phyloP scores from a whole-genome alignment of 2,888 invertebrate genomes.

The Parelbella ahira region DNA sequence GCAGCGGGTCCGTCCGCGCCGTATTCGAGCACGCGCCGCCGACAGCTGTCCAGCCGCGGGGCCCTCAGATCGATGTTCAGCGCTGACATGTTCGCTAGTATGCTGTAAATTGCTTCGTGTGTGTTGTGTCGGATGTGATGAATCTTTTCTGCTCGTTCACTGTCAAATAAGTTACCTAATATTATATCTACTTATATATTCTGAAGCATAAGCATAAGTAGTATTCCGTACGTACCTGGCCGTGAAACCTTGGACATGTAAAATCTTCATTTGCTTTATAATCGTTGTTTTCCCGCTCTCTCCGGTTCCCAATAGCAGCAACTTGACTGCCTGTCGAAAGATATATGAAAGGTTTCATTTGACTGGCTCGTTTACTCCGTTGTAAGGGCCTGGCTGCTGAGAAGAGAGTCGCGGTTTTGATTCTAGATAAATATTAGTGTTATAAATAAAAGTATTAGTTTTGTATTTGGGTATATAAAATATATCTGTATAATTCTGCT shows the following conservation, averaged over 20 bases:
- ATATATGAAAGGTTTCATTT: no score
- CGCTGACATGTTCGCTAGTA: conserved; percentile 80
- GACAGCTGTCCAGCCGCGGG: conserved; percentile 55
- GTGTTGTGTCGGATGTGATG: conserved; percentile 85
- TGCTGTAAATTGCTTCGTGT: conserved; percentile 86
- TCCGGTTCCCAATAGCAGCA: conserved; percentile 85
- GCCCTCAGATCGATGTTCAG: conserved; percentile 75
- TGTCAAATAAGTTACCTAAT: no score
- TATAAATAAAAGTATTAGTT: no score
- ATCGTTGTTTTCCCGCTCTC: conserved; percentile 93
- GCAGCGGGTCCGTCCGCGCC: conserved; percentile 75
- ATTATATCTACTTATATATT: no score
- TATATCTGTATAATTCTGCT: no score
- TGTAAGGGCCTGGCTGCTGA: no score
- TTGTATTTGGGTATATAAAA: no score
- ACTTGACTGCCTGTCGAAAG: conserved; percentile 77
- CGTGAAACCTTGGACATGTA: conserved; percentile 89
- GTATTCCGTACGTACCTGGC: no score
- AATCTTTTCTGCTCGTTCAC: conserved; percentile 85
- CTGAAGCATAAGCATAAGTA: no score
- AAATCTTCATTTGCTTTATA: conserved; percentile 92
- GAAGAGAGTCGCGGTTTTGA: no score
- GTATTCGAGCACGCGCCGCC: conserved; percentile 70
- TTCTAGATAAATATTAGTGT: no score
- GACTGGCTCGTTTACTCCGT: no score